These are phyloP conservation scores for Lipotes vexillifer DNA, from an alignment of 2,113 vertebrate genomes.

Conservation along the genomic window DNA sequence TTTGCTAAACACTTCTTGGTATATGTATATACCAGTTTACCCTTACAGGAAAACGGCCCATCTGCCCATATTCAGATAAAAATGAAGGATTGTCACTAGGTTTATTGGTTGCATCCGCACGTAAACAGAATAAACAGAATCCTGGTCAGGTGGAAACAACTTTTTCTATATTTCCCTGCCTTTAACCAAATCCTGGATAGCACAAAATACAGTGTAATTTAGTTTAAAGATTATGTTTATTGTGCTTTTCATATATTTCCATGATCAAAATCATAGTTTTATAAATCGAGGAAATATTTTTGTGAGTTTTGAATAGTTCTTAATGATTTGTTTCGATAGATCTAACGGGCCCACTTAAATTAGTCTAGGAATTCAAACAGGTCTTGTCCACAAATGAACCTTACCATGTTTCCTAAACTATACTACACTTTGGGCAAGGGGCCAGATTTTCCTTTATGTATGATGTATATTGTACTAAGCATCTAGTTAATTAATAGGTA, in stretches of 20 bases:
- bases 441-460: neutral
- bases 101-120: neutral
- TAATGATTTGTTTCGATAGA: slow-evolving; percentile 1
- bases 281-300: neutral
- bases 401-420: neutral
- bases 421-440: neutral
- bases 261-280: neutral
- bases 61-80: neutral
- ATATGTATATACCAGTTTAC: neutral
- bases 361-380: neutral
- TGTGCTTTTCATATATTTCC: neutral
- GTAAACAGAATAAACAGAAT: neutral
- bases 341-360: neutral
- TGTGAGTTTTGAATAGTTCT: neutral
- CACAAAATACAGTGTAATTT: slow-evolving; percentile 25
- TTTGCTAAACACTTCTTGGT: neutral
- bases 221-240: neutral
- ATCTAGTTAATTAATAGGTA: neutral
- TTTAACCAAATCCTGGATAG: neutral
- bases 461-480: neutral
- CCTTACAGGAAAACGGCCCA: neutral
- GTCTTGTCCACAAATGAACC: neutral
- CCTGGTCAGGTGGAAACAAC: neutral
- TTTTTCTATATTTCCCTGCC: neutral
- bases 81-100: neutral